A percentile compares a stretch with the other conserved stretches of the same genome.
Evolutionary conservation across 2,113 vertebrate species (phyloP).

Genomic region (Ameiurus melas): DNA sequence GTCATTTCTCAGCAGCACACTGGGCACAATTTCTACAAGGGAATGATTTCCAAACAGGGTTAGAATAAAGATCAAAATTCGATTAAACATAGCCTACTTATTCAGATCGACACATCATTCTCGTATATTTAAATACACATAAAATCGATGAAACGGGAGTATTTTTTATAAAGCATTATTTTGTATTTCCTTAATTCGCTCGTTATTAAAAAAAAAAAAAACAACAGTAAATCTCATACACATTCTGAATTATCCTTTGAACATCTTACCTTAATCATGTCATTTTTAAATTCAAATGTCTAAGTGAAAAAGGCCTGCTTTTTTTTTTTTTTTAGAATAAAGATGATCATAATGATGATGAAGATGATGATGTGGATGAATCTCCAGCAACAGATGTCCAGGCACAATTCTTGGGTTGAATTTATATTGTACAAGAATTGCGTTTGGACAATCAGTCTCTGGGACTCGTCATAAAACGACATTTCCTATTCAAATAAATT

Average conservation of each 20-base stretch:
- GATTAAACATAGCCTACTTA: neutral
- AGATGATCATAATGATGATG: neutral
- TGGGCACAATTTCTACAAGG: neutral
- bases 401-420: constrained; percentile 98
- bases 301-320: constrained; percentile 44
- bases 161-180: constrained; percentile 12
- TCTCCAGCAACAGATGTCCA: constrained; percentile 99
- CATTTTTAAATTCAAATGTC: constrained; percentile 11
- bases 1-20: neutral
- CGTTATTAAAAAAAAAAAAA: neutral
- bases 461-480: constrained; percentile 69
- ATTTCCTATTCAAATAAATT: constrained; percentile 17
- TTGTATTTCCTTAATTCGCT: neutral
- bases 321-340: constrained; percentile 36
- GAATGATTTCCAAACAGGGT: neutral
- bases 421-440: constrained; percentile 98
- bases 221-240: neutral
- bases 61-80: neutral
- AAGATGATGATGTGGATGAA: constrained; percentile 68
- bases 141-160: constrained; percentile 6
- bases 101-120: neutral
- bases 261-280: constrained; percentile 12
- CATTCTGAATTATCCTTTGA: neutral
- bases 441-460: constrained; percentile 99
- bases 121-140: neutral